Percentiles rank a stretch among this genome's conserved stretches.
phyloP scores from a whole-genome alignment of 2,888 invertebrate species.

The Drosophila recens region DNA sequence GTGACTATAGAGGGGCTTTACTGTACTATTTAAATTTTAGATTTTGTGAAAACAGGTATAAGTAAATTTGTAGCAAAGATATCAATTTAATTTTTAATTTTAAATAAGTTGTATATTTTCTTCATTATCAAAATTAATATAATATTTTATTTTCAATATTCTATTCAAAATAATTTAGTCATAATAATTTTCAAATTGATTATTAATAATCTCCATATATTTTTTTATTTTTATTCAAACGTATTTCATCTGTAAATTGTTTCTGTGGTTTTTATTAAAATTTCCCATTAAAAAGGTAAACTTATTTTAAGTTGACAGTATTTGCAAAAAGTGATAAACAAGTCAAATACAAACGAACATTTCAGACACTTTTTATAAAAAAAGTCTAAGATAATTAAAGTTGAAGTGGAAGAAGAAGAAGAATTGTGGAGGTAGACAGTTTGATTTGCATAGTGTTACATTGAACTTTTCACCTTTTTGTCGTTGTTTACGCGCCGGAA shows the following conservation, averaged over 20 bases:
- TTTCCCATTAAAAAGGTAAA: background rate
- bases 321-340: background rate
- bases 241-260: background rate
- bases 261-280: background rate
- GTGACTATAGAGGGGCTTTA: background rate
- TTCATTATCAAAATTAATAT: background rate
- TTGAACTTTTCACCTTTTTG: slow-evolving; percentile 73
- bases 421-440: slow-evolving; percentile 35
- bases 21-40: background rate
- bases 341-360: slow-evolving; percentile 24
- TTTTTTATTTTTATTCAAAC: background rate
- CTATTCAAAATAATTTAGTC: background rate
- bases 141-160: background rate
- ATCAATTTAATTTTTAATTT: background rate
- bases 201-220: background rate
- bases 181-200: background rate
- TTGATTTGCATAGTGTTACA: slow-evolving; percentile 66
- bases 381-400: slow-evolving; percentile 27
- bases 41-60: background rate
- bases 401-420: slow-evolving; percentile 7
- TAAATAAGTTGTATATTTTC: background rate
- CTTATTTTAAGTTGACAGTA: background rate
- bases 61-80: background rate
- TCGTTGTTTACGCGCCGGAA: slow-evolving; percentile 45
- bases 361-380: slow-evolving; percentile 9